phyloP scores from a whole-genome alignment of 2,113 vertebrate species.

The Odontesthes bonariensis region DNA sequence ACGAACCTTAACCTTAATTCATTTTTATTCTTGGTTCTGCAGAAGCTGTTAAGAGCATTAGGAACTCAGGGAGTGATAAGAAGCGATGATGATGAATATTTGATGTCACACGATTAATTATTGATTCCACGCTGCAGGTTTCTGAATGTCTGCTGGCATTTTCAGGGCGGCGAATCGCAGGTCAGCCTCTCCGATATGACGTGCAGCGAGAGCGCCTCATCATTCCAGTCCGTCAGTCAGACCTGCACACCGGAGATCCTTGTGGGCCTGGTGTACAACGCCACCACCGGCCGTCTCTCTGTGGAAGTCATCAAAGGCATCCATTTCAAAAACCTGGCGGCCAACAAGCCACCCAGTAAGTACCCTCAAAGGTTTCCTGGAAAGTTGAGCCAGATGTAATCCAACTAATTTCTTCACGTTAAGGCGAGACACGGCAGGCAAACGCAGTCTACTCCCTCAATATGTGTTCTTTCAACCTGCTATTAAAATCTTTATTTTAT shows the following conservation, averaged over 20 bases:
- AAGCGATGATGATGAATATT: conserved; percentile 2
- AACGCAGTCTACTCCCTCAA: too few relatives aligned
- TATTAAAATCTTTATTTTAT: too few relatives aligned
- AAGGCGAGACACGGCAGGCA: too few relatives aligned
- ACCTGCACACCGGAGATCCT: conserved; percentile 94
- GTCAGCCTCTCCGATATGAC: conserved; percentile 93
- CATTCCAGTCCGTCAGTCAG: conserved; percentile 93
- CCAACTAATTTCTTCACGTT: too few relatives aligned
- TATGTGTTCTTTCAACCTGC: too few relatives aligned
- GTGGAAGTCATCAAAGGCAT: conserved; percentile 99
- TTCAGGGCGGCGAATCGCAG: conserved; percentile 94
- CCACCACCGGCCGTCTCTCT: conserved; percentile 96
- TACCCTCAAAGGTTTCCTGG: conserved; percentile 70
- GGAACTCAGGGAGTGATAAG: background rate
- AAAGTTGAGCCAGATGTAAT: too few relatives aligned
- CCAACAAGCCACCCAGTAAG: conserved; percentile 99
- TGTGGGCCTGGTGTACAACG: conserved; percentile 95
- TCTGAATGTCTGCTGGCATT: conserved; percentile 40
- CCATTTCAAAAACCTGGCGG: conserved; percentile 97
- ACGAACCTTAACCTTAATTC: background rate
- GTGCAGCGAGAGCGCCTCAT: conserved; percentile 93
- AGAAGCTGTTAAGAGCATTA: background rate
- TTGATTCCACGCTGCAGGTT: background rate
- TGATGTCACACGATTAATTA: background rate
- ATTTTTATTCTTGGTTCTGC: background rate